Percentiles rank a stretch among this genome's conserved stretches.
Conservation (phyloP, 2,797 vertebrate species). For the Hipposideros larvatus region DNA sequence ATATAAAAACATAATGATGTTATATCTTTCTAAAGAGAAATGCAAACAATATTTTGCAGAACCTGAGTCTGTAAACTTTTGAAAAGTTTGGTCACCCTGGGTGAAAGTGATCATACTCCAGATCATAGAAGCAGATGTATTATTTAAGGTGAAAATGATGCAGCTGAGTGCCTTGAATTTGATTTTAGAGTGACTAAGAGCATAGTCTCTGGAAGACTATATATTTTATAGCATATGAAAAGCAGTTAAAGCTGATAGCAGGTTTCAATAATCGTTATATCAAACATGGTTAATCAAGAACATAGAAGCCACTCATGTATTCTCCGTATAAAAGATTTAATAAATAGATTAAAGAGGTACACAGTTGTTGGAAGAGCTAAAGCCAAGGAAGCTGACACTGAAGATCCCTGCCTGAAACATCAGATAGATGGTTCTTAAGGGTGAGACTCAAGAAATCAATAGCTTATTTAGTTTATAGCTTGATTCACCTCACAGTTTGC, state of each 20-base stretch:
- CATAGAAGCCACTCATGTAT: neutral
- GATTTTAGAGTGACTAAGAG: neutral
- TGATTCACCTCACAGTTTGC: too few relatives aligned
- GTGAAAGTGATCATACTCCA: neutral
- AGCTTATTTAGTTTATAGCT: too few relatives aligned
- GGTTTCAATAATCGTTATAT: neutral
- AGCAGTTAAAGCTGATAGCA: neutral
- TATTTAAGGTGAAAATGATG: neutral
- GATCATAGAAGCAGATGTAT: neutral
- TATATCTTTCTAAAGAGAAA: neutral
- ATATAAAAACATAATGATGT: neutral
- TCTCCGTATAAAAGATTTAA: neutral
- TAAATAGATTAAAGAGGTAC: neutral
- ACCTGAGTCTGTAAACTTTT: neutral
- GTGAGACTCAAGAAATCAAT: too few relatives aligned
- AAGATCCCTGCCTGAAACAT: neutral
- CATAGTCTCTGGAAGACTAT: neutral
- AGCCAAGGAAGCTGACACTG: accelerated
- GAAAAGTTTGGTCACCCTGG: neutral
- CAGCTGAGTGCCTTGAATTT: neutral
- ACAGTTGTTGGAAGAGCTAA: neutral
- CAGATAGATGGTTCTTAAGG: neutral
- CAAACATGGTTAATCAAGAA: neutral
- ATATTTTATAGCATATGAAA: neutral
- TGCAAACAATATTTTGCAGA: neutral